Conservation (phyloP, 2,888 invertebrate genomes). For the Trimorus sp. region DNA sequence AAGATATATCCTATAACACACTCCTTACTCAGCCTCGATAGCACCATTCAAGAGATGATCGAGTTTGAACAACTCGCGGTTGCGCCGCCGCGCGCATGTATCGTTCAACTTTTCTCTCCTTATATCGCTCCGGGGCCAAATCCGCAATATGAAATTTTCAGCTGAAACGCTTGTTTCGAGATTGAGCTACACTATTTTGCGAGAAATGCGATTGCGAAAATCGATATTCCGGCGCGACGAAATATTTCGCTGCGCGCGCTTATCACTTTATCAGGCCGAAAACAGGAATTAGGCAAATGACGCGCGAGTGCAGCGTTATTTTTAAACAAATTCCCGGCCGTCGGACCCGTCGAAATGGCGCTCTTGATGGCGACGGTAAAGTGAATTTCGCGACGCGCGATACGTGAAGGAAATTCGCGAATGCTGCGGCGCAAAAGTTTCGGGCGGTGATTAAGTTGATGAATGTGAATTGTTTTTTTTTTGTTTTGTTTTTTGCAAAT, state of each 20-base stretch:
- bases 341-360: slow-evolving; percentile 2
- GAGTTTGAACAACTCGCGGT: slow-evolving; percentile 55
- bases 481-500: too few relatives aligned
- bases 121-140: slow-evolving; percentile 49
- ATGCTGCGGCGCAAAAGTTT: too few relatives aligned
- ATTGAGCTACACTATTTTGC: slow-evolving; percentile 54
- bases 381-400: too few relatives aligned
- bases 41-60: slow-evolving; percentile 62
- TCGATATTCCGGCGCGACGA: slow-evolving; percentile 47
- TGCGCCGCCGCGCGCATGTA: slow-evolving; percentile 35
- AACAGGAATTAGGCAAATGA: slow-evolving; percentile 33
- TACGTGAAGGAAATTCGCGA: too few relatives aligned
- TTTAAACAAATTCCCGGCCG: background rate
- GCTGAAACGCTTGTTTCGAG: slow-evolving; percentile 55
- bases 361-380: background rate
- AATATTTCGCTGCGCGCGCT: slow-evolving; percentile 39
- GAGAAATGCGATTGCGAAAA: slow-evolving; percentile 51
- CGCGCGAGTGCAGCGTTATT: background rate
- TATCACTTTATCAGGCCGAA: slow-evolving; percentile 39
- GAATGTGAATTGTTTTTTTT: too few relatives aligned
- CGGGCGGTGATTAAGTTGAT: background rate
- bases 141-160: slow-evolving; percentile 63
- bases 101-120: slow-evolving; percentile 52
- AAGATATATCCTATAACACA: slow-evolving; percentile 56
- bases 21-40: slow-evolving; percentile 57